Evolutionary conservation across 2,113 vertebrate species (phyloP).

Genomic region (Gulo gulo): DNA sequence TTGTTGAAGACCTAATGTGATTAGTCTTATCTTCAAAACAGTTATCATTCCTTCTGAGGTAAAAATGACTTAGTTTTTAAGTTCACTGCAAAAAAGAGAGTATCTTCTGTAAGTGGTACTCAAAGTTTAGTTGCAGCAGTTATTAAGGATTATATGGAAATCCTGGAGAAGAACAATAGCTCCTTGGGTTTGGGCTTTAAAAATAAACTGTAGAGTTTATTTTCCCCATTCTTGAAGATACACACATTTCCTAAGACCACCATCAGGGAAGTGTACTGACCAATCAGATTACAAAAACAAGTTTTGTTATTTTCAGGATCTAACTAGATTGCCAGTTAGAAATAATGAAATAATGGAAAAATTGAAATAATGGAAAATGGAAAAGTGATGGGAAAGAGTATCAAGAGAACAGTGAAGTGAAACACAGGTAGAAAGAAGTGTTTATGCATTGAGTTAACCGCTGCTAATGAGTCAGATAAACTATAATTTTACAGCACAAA

Average conservation of each 20-base stretch:
- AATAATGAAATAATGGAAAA: background rate
- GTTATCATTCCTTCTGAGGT: conserved; percentile 44
- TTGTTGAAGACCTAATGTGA: conserved; percentile 61
- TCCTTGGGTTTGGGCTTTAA: background rate
- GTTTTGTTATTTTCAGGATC: background rate
- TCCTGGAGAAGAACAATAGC: background rate
- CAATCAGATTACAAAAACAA: background rate
- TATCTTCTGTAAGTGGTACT: conserved; percentile 22
- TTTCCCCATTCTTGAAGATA: background rate
- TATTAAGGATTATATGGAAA: conserved; percentile 46
- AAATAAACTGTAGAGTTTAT: background rate
- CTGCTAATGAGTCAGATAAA: background rate
- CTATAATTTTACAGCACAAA: background rate
- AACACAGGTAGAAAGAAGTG: background rate
- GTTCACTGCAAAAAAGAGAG: background rate
- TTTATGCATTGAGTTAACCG: background rate
- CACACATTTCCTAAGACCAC: background rate
- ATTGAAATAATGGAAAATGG: background rate
- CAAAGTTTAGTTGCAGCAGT: background rate
- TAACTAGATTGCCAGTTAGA: background rate
- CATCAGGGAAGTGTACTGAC: background rate
- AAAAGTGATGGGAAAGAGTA: background rate
- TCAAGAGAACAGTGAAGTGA: background rate
- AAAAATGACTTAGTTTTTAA: conserved; percentile 52
- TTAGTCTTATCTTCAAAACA: conserved; percentile 67